Base-by-base conservation (phyloP, 2,797 vertebrate genomes). In the Myotis vivesi region DNA sequence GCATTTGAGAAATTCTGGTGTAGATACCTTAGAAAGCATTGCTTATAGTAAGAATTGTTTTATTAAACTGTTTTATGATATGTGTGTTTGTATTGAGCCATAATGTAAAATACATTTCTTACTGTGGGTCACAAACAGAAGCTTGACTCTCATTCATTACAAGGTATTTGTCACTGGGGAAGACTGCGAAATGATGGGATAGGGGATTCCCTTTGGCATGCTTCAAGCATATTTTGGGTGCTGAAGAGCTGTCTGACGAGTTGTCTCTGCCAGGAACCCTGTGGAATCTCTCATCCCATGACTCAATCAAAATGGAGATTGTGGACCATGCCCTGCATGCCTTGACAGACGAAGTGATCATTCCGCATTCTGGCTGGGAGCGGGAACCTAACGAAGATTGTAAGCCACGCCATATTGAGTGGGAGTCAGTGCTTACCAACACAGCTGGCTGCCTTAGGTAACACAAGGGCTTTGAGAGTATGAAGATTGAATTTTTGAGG, bases 271-370 rank as follows among this genome's bases (percentile, higher is more conserved):
- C 96, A 99, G 99, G 99, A 72, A 99, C 99, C 0, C 98, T 99
- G 92, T 99, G 99, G 99, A 99, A 99, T 97, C 98, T 99, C 92
- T 99, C 99, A 3, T 99, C 99, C 0, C 99, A 99, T 0, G 99
- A 99, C 97, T 99, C 99, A 1, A 99, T 99, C 96, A 99, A 99
- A 98, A 99, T 99, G 99, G 99, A 99, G 98, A 99, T 99, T 0
- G 99, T 99, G 97, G 99, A 99, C 95, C 99, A 99, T 0, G 99
- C 99, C 0, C 97, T 99, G 86, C 99, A 99, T 0, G 99, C 99
- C 19, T 98, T 99, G 91, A 99, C 99, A 0, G 99, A 99, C 20
- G 99, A 99, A 96, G 99, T 99, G 44, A 98, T 99, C 97, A 99
- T 99, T 90, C 99, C 99, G 0, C 99, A 98, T 97, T 99, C 99